A percentile compares a stretch with the other conserved stretches of the same genome.
These are phyloP conservation scores for Megaceryle alcyon DNA, from an alignment of 2,797 vertebrate species.

Conservation along the genomic window DNA sequence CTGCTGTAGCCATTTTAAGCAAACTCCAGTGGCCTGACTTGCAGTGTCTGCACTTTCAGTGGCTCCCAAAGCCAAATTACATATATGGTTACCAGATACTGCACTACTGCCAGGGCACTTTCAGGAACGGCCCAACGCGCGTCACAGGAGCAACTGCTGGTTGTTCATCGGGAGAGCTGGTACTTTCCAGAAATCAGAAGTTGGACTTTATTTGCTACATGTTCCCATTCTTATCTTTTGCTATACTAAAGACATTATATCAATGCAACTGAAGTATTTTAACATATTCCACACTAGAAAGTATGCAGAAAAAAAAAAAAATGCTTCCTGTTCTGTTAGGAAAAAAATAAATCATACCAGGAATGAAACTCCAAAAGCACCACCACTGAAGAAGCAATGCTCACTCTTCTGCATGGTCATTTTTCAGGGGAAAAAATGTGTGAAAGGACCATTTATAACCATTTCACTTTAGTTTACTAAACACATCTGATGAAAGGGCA, in stretches of 20 bases:
- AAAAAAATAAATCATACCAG: neutral
- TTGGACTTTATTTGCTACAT: neutral
- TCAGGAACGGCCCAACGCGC: neutral
- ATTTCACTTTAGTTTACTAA: neutral
- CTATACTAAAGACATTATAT: neutral
- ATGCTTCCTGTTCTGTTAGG: neutral
- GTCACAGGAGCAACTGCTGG: neutral
- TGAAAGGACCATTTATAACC: neutral
- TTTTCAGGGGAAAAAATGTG: neutral
- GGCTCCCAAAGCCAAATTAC: neutral
- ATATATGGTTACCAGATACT: neutral
- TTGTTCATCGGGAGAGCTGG: neutral
- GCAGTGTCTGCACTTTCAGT: neutral
- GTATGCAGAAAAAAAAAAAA: neutral
- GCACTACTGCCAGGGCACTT: conserved; percentile 3
- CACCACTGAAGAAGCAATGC: neutral
- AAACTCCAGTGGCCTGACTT: conserved; percentile 47
- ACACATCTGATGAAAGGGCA: neutral
- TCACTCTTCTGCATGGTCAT: neutral
- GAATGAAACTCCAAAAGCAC: neutral
- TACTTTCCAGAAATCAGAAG: neutral
- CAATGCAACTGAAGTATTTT: neutral
- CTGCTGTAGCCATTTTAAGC: conserved; percentile 46
- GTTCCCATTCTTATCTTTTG: neutral
- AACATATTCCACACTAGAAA: neutral